These are phyloP conservation scores for Papilio polytes DNA, from an alignment of 1,140 invertebrate genomes.

Conservation along the genomic window DNA sequence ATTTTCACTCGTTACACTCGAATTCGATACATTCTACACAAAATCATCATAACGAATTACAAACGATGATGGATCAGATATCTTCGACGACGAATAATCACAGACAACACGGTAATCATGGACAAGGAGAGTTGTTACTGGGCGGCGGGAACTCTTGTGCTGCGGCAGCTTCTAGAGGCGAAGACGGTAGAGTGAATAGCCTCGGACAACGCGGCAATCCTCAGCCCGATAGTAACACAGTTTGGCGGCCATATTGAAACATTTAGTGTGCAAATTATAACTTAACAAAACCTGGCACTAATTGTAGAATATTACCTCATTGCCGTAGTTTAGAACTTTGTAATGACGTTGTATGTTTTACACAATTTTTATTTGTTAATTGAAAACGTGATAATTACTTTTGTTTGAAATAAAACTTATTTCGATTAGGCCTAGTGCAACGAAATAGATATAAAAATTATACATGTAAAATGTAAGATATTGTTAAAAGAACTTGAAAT, in stretches of 20 bases:
- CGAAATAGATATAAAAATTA: conserved; percentile 64
- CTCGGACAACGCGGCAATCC: conserved; percentile 86
- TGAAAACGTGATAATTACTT: conserved; percentile 26
- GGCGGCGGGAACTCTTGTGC: conserved; percentile 86
- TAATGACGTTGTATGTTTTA: conserved; percentile 9
- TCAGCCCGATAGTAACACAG: conserved; percentile 87
- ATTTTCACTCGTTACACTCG: conserved; percentile 88
- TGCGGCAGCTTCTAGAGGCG: conserved; percentile 85
- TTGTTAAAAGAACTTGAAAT: conserved; percentile 47
- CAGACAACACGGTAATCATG: conserved; percentile 84
- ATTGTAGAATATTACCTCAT: conserved; percentile 41
- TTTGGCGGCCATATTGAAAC: conserved; percentile 85
- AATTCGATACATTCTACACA: conserved; percentile 86
- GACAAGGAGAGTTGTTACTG: conserved; percentile 84
- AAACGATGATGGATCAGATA: conserved; percentile 89
- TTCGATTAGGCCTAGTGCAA: conserved; percentile 62
- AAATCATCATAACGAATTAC: conserved; percentile 87
- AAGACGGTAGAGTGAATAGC: conserved; percentile 85
- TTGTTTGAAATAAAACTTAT: conserved; percentile 35
- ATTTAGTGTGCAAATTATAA: conserved; percentile 32
- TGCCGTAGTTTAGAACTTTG: conserved; percentile 19
- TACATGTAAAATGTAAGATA: conserved; percentile 52
- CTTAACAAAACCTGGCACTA: neutral
- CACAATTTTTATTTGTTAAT: conserved; percentile 21
- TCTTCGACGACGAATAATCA: conserved; percentile 85